Percentiles rank a stretch among this genome's conserved stretches.
phyloP scores from a whole-genome alignment of 2,113 vertebrate genomes.

The Pao palembangensis region DNA sequence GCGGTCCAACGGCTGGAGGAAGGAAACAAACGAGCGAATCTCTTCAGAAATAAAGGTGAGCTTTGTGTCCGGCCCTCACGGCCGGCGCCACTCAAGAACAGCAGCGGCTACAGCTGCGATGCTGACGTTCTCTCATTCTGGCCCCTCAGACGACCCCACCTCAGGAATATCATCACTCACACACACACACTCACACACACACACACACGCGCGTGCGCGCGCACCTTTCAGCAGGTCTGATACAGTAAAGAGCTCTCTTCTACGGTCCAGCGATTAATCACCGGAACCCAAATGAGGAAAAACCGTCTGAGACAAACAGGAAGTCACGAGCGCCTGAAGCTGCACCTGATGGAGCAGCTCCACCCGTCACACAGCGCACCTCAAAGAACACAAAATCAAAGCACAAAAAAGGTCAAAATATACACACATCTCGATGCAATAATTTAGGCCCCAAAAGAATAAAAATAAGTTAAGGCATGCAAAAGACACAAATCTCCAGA shows the following conservation, averaged over 20 bases:
- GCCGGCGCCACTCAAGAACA: slow-evolving; percentile 68
- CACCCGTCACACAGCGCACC: slow-evolving; percentile 61
- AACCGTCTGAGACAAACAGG: slow-evolving; percentile 26
- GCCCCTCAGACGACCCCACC: slow-evolving; percentile 32
- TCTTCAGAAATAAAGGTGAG: slow-evolving; percentile 27
- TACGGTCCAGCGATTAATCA: slow-evolving; percentile 38
- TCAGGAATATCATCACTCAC: slow-evolving; percentile 12
- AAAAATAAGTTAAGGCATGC: slow-evolving; percentile 73
- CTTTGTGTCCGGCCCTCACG: slow-evolving; percentile 45
- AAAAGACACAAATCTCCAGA: slow-evolving; percentile 50
- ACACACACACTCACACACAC: slow-evolving; percentile 15
- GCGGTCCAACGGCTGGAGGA: too few species aligned
- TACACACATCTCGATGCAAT: slow-evolving; percentile 51
- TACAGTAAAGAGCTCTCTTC: slow-evolving; percentile 42
- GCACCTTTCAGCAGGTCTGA: slow-evolving; percentile 42
- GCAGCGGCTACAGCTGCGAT: slow-evolving; percentile 2
- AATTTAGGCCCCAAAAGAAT: slow-evolving; percentile 37
- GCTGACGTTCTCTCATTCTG: slow-evolving; percentile 65
- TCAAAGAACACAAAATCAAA: slow-evolving; percentile 32
- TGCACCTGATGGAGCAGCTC: slow-evolving; percentile 15
- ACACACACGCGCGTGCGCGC: slow-evolving; percentile 15
- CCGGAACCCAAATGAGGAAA: slow-evolving; percentile 22
- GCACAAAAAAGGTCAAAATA: slow-evolving; percentile 43
- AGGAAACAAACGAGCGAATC: slow-evolving; percentile 27
- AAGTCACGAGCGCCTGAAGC: slow-evolving; percentile 16